Base-by-base conservation (phyloP, 2,888 invertebrate species). In the Ectemnius lituratus region DNA sequence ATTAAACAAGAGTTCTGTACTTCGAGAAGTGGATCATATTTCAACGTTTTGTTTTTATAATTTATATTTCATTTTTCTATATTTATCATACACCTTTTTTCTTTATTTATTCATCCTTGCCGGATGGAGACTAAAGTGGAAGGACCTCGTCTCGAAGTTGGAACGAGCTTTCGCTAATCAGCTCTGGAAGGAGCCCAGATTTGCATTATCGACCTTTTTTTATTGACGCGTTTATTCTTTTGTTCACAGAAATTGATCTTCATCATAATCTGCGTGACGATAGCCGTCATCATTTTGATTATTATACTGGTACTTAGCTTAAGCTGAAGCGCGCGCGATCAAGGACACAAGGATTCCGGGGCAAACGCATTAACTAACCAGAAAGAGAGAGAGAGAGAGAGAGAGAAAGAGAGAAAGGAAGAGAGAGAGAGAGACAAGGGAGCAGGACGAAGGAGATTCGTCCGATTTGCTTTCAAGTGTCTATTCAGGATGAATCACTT, bases 181-280 rank as follows among this genome's bases (percentile, higher is more conserved):
- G 18, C 37, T 45, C 37, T 18, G 23, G 23, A 2, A 23, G 3
- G 23, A 23, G 20, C 20, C 1, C 1, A 20, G 2, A 20, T 20
- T 20, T 20, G 20, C 20, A 20, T 20, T 2, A 20, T 20, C 20
- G 20, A 20, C 20, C 20, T 20, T 20, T 20, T 20, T 52, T 52
- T 52, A 52, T 16, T 52, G 16, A 23, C 67, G 46, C 28, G 56
- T 2, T 1, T 0, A 16, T 52, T 64, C 46, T 89, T 91, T 88
- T 91, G 89, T 91, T 95, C 94, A 91, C 96, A 96, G 96, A 96
- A 96, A 95, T 95, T 95, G 94, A 95, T 96, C 94, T 94, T 95
- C 94, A 95, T 96, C 94, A 93, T 95, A 92, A 94, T 96, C 94
- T 96, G 96, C 94, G 94, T 96, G 93, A 92, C 94, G 91, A 93